Evolutionary conservation across 2,113 vertebrate genomes (phyloP), one percentile per base, ranked within the genome.

Genomic region (Anarhynchus alexandrinus): DNA sequence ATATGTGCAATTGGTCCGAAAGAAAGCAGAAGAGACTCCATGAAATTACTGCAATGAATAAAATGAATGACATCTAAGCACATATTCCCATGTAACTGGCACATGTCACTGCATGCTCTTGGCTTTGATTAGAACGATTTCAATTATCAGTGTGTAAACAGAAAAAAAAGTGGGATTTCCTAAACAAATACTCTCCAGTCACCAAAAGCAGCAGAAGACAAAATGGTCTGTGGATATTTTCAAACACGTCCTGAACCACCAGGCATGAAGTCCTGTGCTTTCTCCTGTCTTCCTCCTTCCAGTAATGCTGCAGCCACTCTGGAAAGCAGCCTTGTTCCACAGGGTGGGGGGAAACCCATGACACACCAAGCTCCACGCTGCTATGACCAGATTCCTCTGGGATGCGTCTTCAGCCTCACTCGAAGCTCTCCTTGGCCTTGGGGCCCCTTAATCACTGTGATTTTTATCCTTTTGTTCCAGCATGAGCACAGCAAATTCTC

Each of bases 121-220:
- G 42, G 19, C 65, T 92, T 82, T 49, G 21, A 67, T 58, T 43
- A 45, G 18, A 77, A 77, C 1, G 1, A 49, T 83, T 91, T 69
- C 14, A 57, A 70, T 66, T 73, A 77, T 10, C 3, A 0, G 5
- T 9, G 3, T 49, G 42, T 34, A 87, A 78, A 45, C 0, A 1
- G 59, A 82, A 83, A 43, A 49, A 64, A 34, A 82, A 74, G 26
- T 34, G 22, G 4, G 4, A 22, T 72, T 94, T 92, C 71, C 43
- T 51, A 69, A 71, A 47, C 4, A 74, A 88, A 45, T 42, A 59
- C 13, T 45, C 1, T 10, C 29, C 8, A 26, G 32, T 58, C 13
- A 59, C 40, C 52, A 77, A 82, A 73, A 74, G 26, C 40, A 47
- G 32, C 43, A 73, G 64, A 62, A 73, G 32, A 84, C 30, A 74